These are phyloP conservation scores for Acronicta leporina DNA, from an alignment of 2,888 invertebrate species.

Conservation along the genomic window DNA sequence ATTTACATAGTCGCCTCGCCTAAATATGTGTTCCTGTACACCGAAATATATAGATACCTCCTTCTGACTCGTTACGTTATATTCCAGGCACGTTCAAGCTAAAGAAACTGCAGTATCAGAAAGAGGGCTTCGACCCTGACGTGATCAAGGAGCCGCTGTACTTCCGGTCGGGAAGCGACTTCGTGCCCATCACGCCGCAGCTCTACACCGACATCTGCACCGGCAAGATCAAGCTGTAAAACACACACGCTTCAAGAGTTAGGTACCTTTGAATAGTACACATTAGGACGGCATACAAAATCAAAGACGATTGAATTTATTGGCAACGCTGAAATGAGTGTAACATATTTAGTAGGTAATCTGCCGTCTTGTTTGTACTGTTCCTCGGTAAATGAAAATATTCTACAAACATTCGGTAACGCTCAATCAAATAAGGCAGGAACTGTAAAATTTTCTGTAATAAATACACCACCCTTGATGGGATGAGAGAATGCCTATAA, in stretches of 20 bases:
- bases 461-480: constrained; percentile 27
- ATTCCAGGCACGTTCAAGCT: constrained; percentile 96
- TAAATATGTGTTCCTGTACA: too few relatives aligned
- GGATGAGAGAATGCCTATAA: constrained; percentile 41
- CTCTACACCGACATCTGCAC: constrained; percentile 89
- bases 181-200: constrained; percentile 89
- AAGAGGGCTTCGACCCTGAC: constrained; percentile 94
- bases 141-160: constrained; percentile 93
- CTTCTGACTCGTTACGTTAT: constrained; percentile 41
- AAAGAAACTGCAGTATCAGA: constrained; percentile 95
- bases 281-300: constrained; percentile 23
- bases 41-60: too few relatives aligned
- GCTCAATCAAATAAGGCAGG: constrained; percentile 49
- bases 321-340: too few relatives aligned
- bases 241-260: neutral
- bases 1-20: too few relatives aligned
- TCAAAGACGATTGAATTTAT: too few relatives aligned
- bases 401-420: constrained; percentile 30
- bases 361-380: constrained; percentile 38
- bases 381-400: constrained; percentile 30
- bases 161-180: constrained; percentile 88
- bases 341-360: neutral
- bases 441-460: constrained; percentile 36
- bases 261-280: constrained; percentile 23
- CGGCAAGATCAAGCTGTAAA: constrained; percentile 82